phyloP scores from a whole-genome alignment of 2,113 vertebrate genomes.

The Gopherus flavomarginatus region DNA sequence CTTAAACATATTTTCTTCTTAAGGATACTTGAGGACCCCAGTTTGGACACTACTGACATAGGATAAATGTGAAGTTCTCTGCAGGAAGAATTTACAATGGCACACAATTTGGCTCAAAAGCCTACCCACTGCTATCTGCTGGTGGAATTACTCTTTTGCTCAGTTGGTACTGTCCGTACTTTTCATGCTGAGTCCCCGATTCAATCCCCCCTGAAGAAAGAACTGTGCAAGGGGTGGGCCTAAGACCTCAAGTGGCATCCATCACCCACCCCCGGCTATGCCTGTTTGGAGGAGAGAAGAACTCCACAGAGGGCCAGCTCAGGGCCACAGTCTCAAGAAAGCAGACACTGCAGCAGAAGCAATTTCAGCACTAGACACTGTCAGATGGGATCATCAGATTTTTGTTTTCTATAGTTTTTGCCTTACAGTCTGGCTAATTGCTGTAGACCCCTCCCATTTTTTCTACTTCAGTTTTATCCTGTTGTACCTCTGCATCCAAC shows the following conservation, averaged over 20 bases:
- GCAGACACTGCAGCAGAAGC: rapidly evolving
- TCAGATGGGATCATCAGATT: background rate
- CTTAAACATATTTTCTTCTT: conserved; percentile 2
- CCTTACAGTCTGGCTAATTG: background rate
- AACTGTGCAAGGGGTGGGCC: background rate
- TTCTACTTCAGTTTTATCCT: background rate
- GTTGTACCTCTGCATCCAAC: background rate
- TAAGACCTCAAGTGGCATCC: background rate
- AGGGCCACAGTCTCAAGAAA: background rate
- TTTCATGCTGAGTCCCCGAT: background rate
- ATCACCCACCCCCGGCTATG: background rate
- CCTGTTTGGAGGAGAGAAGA: background rate
- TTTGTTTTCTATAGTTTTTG: background rate
- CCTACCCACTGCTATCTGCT: background rate
- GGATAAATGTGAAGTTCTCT: conserved; percentile 3
- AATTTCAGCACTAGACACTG: background rate
- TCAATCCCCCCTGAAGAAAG: background rate
- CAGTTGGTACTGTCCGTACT: background rate
- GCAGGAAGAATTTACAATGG: background rate
- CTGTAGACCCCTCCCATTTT: background rate
- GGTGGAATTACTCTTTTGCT: background rate
- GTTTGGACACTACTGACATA: conserved; percentile 7
- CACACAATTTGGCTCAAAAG: conserved; percentile 6
- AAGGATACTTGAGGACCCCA: background rate
- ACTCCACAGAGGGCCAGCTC: background rate